Evolutionary conservation across 2,888 invertebrate species (phyloP).

Genomic region (Drosophila differens): DNA sequence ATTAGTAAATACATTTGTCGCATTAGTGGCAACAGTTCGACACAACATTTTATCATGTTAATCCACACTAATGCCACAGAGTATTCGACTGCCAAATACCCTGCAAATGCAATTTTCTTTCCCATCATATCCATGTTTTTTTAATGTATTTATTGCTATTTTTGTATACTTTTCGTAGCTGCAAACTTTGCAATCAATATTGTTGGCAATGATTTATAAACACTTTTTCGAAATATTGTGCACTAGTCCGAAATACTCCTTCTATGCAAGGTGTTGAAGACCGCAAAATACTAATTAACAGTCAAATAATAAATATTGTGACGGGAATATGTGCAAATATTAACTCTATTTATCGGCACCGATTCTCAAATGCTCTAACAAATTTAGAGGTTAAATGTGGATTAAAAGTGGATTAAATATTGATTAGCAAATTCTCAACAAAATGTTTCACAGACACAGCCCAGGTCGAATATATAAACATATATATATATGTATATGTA

Average conservation of each 20-base stretch:
- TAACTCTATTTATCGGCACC: neutral
- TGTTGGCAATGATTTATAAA: neutral
- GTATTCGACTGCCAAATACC: conserved; percentile 7
- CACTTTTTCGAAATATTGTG: neutral
- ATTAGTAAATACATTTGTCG: conserved; percentile 34
- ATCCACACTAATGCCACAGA: conserved; percentile 1
- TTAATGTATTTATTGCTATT: neutral
- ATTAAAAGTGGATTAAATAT: neutral
- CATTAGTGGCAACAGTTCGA: conserved; percentile 7
- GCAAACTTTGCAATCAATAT: neutral
- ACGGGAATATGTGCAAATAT: neutral
- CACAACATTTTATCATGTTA: conserved; percentile 34
- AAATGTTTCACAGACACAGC: neutral
- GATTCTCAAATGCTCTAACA: neutral
- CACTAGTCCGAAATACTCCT: neutral
- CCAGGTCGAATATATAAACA: too few species aligned
- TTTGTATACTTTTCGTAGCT: neutral
- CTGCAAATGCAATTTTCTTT: neutral
- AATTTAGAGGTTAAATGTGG: neutral
- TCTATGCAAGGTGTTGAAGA: neutral
- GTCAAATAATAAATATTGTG: neutral
- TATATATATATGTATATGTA: neutral
- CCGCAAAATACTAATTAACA: conserved; percentile 1
- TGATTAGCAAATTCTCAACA: neutral
- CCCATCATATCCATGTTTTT: neutral